Evolutionary conservation across 92 coral and sea anemone genomes (phyloP), one percentile per base, ranked within the genome.

Genomic region (Plumapathes pennacea): DNA sequence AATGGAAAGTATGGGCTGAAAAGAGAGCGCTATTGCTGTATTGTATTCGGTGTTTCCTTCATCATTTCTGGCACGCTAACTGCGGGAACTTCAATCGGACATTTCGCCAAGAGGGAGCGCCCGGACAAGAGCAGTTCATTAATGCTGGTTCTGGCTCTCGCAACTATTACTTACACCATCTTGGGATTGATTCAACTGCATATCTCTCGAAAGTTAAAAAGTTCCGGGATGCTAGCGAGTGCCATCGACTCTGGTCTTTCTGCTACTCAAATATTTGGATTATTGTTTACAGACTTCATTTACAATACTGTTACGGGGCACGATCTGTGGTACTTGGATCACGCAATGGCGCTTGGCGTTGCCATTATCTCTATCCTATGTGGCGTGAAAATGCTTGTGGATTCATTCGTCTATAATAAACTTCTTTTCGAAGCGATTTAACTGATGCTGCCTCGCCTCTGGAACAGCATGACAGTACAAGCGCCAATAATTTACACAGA

Each of bases 211-310:
- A 65, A 65, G 21, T 50, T 65, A 12, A 28, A 17, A 10, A 65
- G 72, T 51, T 50, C 72, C 38, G 72, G 60, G n/a, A 50, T 65
- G 62, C 39, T 65, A 5, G 51, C 51, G 2, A 65, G 72, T 52
- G 39, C 50, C 2, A 8, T 65, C 8, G 72, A 65, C 62, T 65
- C 72, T 0, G 72, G 51, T 9, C 22, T 65, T 19, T 65, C 72
- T 3, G 62, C 61, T 2, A 61, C 50, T 19, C 62, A 50, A 2
- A 65, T 65, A 56, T 8, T 39, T 0, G 72, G 72, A 13, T 22
- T 65, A 21, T 30, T 65, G 0, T 11, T 51, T 20, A 51, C 60
- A 50, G 50, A 51, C 50, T 65, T 54, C 24, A 19, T 52, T 0
- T 65, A 37, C 20, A n/a, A n/a, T n/a, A n/a, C n/a, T n/a, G 15